Base-by-base conservation (phyloP, 2,797 vertebrate species). In the Cichlasoma orientale region DNA sequence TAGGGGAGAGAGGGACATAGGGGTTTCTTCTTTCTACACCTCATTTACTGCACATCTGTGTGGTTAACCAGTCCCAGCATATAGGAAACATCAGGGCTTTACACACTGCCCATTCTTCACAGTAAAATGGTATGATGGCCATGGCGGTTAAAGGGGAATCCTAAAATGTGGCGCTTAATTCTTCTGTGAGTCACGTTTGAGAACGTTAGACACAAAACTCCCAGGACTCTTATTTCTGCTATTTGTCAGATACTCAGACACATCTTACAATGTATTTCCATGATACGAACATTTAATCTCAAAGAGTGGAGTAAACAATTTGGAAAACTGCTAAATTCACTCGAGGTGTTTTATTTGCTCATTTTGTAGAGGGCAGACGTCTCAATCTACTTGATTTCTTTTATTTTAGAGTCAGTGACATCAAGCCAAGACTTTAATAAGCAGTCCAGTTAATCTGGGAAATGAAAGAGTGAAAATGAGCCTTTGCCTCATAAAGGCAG, bases 341-440 rank as follows among this genome's bases (percentile, higher is more conserved):
- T 57, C 56, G 61, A 14, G 38, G 78, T 53, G 77, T 92, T 92
- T 93, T 91, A 92, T 92, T 91, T 86, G 89, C 79, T 81, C 69
- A 16, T 85, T 89, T 87, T 77, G 73, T 56, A 56, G 84, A 84
- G 87, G 89, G 88, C 90, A 90, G 87, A 87, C 77, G 80, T 81
- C 82, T 89, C 82, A 83, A 90, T 93, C 86, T 85, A 79, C 69
- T 59, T 87, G 86, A 91, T 92, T 93, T 90, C 68, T 93, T 93
- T 90, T 84, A 80, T 92, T 92, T 93, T 88, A 83, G 80, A 87
- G 83, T 83, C 72, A 54, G 9, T 90, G 91, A 91, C 87, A 82
- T 77, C 31, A 12, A 86, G 90, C 92, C 91, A 93, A 86, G 79
- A 82, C 78, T 88, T 91, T 90, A 85, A 91, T 79, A n/a, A 58